A percentile compares a stretch with the other conserved stretches of the same genome.
Evolutionary conservation across 2,888 invertebrate genomes (phyloP).

Genomic region (Cepaea hortensis): DNA sequence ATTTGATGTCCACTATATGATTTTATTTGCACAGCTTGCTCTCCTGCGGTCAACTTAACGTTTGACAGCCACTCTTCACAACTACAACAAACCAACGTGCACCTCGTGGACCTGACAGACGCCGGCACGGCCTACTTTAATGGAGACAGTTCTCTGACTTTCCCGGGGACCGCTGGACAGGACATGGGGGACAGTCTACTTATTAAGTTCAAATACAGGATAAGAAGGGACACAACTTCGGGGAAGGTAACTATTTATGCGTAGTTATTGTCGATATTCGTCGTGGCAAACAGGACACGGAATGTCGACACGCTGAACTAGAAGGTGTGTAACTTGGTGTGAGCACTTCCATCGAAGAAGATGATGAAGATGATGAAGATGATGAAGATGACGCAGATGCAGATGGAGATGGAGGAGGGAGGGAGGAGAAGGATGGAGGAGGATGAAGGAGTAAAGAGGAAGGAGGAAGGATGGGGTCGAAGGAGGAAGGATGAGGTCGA

Average conservation of each 20-base stretch:
- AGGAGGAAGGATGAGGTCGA: neutral
- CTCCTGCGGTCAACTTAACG: slow-evolving; percentile 38
- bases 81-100: slow-evolving; percentile 55
- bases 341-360: too few species aligned
- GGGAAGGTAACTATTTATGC: neutral
- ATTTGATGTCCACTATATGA: too few species aligned
- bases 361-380: too few species aligned
- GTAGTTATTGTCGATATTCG: neutral
- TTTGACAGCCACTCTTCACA: slow-evolving; percentile 60
- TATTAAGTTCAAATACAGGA: slow-evolving; percentile 56
- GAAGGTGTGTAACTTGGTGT: too few species aligned
- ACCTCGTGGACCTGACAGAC: slow-evolving; percentile 57
- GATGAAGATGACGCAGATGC: too few species aligned
- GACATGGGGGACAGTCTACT: slow-evolving; percentile 59
- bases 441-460: neutral
- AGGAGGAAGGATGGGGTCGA: neutral
- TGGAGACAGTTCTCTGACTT: slow-evolving; percentile 59
- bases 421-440: neutral
- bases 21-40: slow-evolving; percentile 16
- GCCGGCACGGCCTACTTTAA: slow-evolving; percentile 63
- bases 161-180: slow-evolving; percentile 59
- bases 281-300: neutral
- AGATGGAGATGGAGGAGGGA: too few species aligned
- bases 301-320: too few species aligned
- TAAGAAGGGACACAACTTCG: slow-evolving; percentile 29